Evolutionary conservation across 2,113 vertebrate species (phyloP).

Genomic region (Aegypius monachus): DNA sequence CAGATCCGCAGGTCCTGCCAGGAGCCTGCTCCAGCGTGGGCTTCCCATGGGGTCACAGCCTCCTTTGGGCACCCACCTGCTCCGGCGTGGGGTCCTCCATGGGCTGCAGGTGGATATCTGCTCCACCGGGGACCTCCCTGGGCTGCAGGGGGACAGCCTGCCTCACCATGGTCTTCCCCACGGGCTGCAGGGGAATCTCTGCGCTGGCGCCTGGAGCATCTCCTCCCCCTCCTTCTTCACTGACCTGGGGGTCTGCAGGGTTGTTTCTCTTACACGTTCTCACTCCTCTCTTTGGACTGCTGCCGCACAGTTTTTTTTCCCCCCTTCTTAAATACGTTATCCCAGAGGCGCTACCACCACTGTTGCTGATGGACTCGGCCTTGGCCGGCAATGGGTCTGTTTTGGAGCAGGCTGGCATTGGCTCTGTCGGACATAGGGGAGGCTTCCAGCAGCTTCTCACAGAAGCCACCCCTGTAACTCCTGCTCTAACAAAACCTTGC

Average conservation of each 20-base stretch:
- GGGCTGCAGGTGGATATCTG: not conserved
- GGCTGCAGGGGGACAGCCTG: not conserved
- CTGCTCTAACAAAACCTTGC: not conserved
- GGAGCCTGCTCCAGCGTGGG: too few relatives aligned
- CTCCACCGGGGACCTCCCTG: fast-evolving
- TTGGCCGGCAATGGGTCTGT: not conserved
- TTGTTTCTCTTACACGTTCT: not conserved
- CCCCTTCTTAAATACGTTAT: not conserved
- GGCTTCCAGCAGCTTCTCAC: too few relatives aligned
- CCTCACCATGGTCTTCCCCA: not conserved
- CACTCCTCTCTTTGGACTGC: too few relatives aligned
- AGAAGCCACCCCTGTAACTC: too few relatives aligned
- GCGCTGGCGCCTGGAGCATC: not conserved
- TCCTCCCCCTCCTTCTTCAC: not conserved
- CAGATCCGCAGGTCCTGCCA: too few relatives aligned
- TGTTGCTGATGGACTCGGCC: not conserved
- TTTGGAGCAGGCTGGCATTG: not conserved
- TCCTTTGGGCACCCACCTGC: too few relatives aligned
- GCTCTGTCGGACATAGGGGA: too few relatives aligned
- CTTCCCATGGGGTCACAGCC: too few relatives aligned
- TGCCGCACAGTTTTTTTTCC: too few relatives aligned
- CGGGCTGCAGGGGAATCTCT: not conserved
- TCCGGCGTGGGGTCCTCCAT: not conserved
- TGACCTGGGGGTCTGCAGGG: not conserved
- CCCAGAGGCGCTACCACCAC: not conserved